phyloP scores from a whole-genome alignment of 2,888 invertebrate genomes.

The Didymodactylos carnosus region DNA sequence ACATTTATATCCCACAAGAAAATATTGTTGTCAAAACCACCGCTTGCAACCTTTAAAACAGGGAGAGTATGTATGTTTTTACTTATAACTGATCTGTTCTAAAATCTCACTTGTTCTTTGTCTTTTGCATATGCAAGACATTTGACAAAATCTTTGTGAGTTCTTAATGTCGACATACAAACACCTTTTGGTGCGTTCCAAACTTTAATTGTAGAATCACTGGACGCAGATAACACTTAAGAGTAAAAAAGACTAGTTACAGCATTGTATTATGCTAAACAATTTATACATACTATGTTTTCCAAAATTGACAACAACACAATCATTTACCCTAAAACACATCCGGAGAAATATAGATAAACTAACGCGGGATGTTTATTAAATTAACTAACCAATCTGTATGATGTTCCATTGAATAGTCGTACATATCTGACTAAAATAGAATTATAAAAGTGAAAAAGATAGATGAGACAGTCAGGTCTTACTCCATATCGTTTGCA shows the following conservation, averaged over 20 bases:
- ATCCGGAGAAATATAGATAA: background rate
- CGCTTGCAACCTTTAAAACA: too few species aligned
- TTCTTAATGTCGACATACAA: constrained; percentile 91
- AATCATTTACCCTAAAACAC: background rate
- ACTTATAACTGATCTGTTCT: too few species aligned
- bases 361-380: constrained; percentile 36
- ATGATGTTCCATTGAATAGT: constrained; percentile 95
- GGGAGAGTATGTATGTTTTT: too few species aligned
- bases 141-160: constrained; percentile 94
- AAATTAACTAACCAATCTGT: constrained; percentile 99
- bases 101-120: constrained; percentile 58
- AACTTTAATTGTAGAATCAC: constrained; percentile 95
- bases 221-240: constrained; percentile 86
- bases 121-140: constrained; percentile 91
- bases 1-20: constrained; percentile 98
- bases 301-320: background rate
- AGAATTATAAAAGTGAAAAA: background rate
- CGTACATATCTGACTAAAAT: constrained; percentile 38
- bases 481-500: background rate
- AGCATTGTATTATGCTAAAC: background rate
- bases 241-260: constrained; percentile 20
- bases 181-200: constrained; percentile 99
- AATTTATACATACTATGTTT: background rate
- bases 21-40: constrained; percentile 82
- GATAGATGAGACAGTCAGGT: background rate